phyloP scores from a whole-genome alignment of 2,113 vertebrate species.

The Oxygymnocypris stewartii region DNA sequence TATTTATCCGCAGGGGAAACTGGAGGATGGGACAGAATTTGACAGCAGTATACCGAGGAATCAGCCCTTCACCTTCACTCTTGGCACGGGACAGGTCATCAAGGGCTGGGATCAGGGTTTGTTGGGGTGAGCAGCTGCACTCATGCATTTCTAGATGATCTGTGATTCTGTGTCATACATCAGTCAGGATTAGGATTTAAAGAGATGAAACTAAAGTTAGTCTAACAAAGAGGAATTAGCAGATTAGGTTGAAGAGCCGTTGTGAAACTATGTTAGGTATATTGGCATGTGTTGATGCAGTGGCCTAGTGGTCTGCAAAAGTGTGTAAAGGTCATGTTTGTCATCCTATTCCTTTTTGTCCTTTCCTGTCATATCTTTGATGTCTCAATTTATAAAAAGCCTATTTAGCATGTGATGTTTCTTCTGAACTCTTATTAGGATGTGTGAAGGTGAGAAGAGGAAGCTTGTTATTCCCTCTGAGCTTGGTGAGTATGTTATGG shows the following conservation, averaged over 20 bases:
- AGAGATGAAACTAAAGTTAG: not conserved
- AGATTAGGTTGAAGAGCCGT: not conserved
- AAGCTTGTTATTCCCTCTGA: conserved; percentile 91
- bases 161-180: not conserved
- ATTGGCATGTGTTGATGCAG: not conserved
- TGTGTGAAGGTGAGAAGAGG: conserved; percentile 93
- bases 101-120: conserved; percentile 93
- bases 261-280: not conserved
- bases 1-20: conserved; percentile 74
- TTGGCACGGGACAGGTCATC: conserved; percentile 90
- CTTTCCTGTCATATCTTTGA: not conserved
- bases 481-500: conserved; percentile 72
- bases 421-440: conserved; percentile 68
- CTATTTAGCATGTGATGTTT: not conserved
- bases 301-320: not conserved
- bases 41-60: conserved; percentile 88
- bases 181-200: not conserved
- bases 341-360: not conserved
- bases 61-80: conserved; percentile 87
- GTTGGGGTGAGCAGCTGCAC: not conserved
- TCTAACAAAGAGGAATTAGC: not conserved
- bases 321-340: not conserved
- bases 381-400: not conserved
- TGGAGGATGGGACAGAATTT: conserved; percentile 92
- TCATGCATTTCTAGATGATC: not conserved